Percentiles rank a stretch among this genome's conserved stretches.
Conservation (phyloP, 53 echinoderm and acorn worm genomes). For the Actinopyga echinites region DNA sequence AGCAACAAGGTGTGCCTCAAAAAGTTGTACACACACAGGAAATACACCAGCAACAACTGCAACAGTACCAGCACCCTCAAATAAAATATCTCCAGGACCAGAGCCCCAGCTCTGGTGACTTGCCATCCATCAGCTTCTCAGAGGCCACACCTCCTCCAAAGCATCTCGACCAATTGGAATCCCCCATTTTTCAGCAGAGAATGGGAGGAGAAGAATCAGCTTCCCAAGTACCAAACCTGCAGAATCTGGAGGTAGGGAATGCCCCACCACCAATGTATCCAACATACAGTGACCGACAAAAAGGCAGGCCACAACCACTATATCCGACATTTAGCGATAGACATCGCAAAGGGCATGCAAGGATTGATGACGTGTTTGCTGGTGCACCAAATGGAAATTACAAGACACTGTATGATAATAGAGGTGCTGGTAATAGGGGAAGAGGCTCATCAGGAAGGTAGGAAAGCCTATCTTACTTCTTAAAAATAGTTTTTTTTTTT, state of each 20-base stretch:
- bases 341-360: slow-evolving; percentile 54
- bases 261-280: slow-evolving; percentile 51
- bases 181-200: slow-evolving; percentile 50
- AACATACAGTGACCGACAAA: slow-evolving; percentile 65
- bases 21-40: neutral
- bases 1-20: slow-evolving; percentile 37
- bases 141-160: slow-evolving; percentile 37
- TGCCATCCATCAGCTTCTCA: slow-evolving; percentile 22
- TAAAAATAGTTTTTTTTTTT: too few species aligned
- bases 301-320: slow-evolving; percentile 67
- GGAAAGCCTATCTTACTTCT: neutral
- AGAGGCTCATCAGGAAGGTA: slow-evolving; percentile 89
- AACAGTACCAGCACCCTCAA: neutral
- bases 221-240: slow-evolving; percentile 2
- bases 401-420: slow-evolving; percentile 89
- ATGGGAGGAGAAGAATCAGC: slow-evolving; percentile 44
- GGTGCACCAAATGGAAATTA: slow-evolving; percentile 67
- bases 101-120: neutral
- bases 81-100: neutral
- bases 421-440: slow-evolving; percentile 52
- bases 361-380: slow-evolving; percentile 46
- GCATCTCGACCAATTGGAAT: slow-evolving; percentile 32
- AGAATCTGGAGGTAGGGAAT: slow-evolving; percentile 5
- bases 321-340: slow-evolving; percentile 98
- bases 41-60: neutral